Evolutionary conservation across 2,113 vertebrate species (phyloP).

Genomic region (Bolborhynchus lineola): DNA sequence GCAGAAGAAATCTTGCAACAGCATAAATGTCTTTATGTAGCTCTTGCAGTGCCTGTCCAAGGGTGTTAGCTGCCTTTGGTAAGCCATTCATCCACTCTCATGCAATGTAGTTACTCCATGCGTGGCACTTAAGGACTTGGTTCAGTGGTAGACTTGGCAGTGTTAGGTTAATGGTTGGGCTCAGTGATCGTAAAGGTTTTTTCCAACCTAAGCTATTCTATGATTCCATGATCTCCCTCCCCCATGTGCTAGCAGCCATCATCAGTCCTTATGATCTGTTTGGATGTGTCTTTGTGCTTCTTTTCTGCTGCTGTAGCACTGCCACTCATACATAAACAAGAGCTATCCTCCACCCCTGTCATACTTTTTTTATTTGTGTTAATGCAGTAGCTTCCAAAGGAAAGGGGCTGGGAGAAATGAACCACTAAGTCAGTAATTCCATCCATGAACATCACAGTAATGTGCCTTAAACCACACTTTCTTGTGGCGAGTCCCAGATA

Average conservation of each 20-base stretch:
- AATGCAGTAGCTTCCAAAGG: neutral
- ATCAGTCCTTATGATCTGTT: neutral
- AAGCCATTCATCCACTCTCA: neutral
- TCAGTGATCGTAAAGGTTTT: neutral
- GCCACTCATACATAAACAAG: neutral
- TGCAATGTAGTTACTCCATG: neutral
- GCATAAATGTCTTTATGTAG: neutral
- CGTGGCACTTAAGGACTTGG: neutral
- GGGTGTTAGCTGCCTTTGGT: neutral
- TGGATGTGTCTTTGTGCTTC: neutral
- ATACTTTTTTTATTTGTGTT: neutral
- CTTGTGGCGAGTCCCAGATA: slow-evolving; percentile 1
- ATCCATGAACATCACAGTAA: neutral
- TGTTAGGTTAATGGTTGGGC: neutral
- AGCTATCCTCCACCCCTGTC: fast-evolving
- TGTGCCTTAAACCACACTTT: neutral
- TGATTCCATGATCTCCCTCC: neutral
- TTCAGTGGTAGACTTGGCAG: neutral
- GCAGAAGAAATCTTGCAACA: neutral
- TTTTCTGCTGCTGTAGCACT: neutral
- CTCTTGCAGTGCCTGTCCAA: neutral
- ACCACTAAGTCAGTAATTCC: neutral
- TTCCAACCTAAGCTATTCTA: neutral
- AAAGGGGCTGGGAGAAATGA: neutral
- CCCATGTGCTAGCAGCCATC: neutral